phyloP scores from a whole-genome alignment of 2,113 vertebrate genomes.

The Strix uralensis region DNA sequence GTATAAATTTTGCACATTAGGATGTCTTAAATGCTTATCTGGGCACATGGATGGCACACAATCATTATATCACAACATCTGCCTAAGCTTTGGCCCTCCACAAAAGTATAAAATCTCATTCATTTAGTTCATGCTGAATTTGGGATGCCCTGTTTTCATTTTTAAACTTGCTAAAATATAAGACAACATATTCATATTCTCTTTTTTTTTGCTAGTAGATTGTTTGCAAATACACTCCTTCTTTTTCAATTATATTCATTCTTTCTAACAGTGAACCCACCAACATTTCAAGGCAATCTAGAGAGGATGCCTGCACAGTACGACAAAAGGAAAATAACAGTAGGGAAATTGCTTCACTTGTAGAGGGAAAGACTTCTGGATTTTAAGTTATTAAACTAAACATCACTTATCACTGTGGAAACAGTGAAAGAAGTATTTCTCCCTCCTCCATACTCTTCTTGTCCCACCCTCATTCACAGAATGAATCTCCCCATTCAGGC shows the following conservation, averaged over 20 bases:
- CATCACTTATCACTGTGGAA: neutral
- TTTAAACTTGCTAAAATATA: neutral
- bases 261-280: neutral
- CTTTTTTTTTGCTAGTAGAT: neutral
- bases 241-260: neutral
- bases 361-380: neutral
- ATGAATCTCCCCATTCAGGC: neutral
- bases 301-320: neutral
- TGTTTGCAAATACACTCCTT: neutral
- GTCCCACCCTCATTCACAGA: neutral
- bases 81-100: neutral
- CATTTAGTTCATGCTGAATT: neutral
- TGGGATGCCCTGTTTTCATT: neutral
- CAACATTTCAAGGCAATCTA: neutral
- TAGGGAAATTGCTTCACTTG: neutral
- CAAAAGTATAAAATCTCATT: neutral
- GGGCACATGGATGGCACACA: neutral
- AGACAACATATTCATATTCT: neutral
- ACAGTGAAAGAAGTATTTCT: neutral
- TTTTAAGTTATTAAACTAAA: neutral
- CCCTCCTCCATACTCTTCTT: neutral
- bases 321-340: neutral
- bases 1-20: neutral
- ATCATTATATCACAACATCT: neutral
- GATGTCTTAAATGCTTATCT: neutral